These are phyloP conservation scores for Apistogramma diplotaenia DNA, from an alignment of 2,113 vertebrate genomes.

Conservation along the genomic window DNA sequence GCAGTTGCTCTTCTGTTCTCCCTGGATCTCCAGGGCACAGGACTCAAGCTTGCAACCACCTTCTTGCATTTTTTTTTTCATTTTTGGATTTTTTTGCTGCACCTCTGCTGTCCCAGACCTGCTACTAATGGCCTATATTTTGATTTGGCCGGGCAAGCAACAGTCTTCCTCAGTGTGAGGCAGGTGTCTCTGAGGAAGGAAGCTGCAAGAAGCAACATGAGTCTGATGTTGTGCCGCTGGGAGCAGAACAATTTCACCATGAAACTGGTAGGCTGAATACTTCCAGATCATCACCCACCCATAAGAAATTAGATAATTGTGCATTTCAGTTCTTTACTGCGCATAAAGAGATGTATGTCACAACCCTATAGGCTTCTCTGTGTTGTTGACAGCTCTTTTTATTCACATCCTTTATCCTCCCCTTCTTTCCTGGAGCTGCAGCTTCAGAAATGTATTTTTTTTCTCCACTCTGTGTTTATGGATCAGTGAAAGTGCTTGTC, in stretches of 20 bases:
- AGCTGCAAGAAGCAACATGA: constrained; percentile 76
- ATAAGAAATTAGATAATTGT: not conserved
- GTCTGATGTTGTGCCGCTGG: constrained; percentile 88
- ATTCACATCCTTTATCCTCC: not conserved
- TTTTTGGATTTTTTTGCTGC: not conserved
- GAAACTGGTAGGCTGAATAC: constrained; percentile 87
- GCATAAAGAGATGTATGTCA: not conserved
- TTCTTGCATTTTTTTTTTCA: not conserved
- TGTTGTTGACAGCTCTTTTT: not conserved
- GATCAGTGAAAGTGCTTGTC: constrained; percentile 24
- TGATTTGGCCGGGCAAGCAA: not conserved
- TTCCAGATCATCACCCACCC: constrained; percentile 7
- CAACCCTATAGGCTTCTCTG: not conserved
- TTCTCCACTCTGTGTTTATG: constrained; percentile 1
- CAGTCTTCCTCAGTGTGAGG: constrained; percentile 27
- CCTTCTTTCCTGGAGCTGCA: not conserved
- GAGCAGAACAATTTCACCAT: constrained; percentile 88
- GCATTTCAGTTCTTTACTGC: not conserved
- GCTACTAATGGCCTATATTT: constrained; percentile 29
- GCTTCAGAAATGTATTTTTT: not conserved
- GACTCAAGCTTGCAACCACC: constrained; percentile 6
- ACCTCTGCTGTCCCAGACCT: not conserved
- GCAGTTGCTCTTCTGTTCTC: constrained; percentile 38
- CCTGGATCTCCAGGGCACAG: constrained; percentile 11
- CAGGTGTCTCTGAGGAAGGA: constrained; percentile 72